Evolutionary conservation across 2,888 invertebrate species (phyloP).

Genomic region (Perizoma flavofasciatum): DNA sequence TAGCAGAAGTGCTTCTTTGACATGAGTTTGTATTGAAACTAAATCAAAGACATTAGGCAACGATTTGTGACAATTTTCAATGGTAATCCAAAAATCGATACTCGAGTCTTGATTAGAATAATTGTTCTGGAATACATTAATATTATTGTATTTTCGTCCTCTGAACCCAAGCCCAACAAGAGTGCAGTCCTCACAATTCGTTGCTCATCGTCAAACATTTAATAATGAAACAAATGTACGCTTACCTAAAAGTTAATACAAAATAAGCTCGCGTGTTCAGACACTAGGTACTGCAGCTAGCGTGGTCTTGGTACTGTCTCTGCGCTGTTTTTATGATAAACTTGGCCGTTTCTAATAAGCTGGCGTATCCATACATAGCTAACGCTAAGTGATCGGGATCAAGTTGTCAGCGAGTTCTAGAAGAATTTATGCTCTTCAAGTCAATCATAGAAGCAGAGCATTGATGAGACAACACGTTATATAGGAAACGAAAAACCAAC

Average conservation of each 20-base stretch:
- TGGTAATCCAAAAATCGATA: no score
- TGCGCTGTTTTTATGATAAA: slow-evolving; percentile 6
- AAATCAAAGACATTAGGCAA: no score
- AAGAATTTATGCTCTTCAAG: neutral
- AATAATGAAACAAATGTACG: slow-evolving; percentile 57
- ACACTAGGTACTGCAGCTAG: slow-evolving; percentile 61
- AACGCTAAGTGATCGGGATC: no score
- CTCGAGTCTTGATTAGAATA: no score
- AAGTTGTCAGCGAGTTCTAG: no score
- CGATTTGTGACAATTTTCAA: no score
- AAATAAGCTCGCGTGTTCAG: slow-evolving; percentile 74
- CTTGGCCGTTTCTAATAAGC: neutral
- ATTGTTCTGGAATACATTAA: no score
- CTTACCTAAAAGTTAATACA: slow-evolving; percentile 54
- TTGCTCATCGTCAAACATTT: slow-evolving; percentile 63
- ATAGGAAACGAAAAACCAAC: slow-evolving; percentile 1
- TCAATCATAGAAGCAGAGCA: slow-evolving; percentile 12
- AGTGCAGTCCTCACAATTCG: slow-evolving; percentile 63
- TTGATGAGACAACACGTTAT: slow-evolving; percentile 4
- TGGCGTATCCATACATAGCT: no score
- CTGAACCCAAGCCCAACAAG: slow-evolving; percentile 34
- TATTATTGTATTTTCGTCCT: no score
- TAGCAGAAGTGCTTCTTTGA: no score
- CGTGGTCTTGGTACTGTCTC: slow-evolving; percentile 19
- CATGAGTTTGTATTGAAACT: no score